These are phyloP conservation scores for Galerucella nymphaeae DNA, from an alignment of 2,888 invertebrate genomes.

Conservation along the genomic window DNA sequence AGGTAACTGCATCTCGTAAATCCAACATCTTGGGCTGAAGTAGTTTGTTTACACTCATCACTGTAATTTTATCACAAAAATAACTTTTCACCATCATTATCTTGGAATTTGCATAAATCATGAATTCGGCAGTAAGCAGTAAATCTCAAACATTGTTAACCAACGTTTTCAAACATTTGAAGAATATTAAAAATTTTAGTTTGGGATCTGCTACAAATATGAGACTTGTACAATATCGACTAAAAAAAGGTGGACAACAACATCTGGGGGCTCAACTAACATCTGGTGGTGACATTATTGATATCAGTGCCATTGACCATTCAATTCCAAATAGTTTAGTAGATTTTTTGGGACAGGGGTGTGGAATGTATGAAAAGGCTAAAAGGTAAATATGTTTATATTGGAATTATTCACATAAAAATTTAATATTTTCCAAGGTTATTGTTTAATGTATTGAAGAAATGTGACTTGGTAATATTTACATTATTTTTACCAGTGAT, in stretches of 20 bases:
- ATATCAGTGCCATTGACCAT: constrained; percentile 70
- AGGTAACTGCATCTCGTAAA: not conserved
- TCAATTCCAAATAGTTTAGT: constrained; percentile 69
- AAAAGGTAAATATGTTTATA: constrained; percentile 65
- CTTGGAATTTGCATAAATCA: not conserved
- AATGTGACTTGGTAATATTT: no score
- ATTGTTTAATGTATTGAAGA: not conserved
- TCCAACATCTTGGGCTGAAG: constrained; percentile 4
- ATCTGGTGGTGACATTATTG: constrained; percentile 75
- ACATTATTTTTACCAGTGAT: no score
- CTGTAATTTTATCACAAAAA: constrained; percentile 5
- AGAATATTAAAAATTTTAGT: constrained; percentile 54
- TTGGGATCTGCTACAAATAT: constrained; percentile 63
- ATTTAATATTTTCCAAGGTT: not conserved
- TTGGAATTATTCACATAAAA: constrained; percentile 10
- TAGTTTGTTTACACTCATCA: constrained; percentile 3
- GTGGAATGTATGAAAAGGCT: constrained; percentile 66
- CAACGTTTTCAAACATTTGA: constrained; percentile 9
- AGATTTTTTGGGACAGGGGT: constrained; percentile 67
- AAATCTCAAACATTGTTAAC: constrained; percentile 8
- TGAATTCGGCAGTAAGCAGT: not conserved
- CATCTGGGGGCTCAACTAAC: constrained; percentile 72
- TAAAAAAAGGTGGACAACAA: constrained; percentile 69
- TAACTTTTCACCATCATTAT: not conserved
- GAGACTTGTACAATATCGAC: constrained; percentile 79